Conservation (phyloP, 2,113 vertebrate species). For the Parus major region DNA sequence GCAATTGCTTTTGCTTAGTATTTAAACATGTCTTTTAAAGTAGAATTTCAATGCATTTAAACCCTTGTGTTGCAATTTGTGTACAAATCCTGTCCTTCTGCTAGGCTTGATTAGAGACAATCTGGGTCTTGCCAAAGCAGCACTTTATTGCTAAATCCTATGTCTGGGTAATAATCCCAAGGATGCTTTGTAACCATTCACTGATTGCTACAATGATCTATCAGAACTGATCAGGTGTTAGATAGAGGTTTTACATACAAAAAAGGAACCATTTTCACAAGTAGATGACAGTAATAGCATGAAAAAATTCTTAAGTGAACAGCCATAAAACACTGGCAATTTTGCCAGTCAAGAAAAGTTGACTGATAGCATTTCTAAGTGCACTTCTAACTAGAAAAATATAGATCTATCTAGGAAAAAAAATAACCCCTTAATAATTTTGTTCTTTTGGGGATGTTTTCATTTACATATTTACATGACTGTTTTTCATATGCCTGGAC, state of each 20-base stretch:
- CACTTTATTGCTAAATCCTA: not conserved
- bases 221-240: not conserved
- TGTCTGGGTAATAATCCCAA: not conserved
- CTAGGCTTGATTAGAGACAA: not conserved
- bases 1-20: not conserved
- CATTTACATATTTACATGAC: slow-evolving; percentile 14
- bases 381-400: not conserved
- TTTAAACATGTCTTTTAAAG: not conserved
- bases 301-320: not conserved
- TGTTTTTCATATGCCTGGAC: not conserved
- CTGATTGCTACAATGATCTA: not conserved
- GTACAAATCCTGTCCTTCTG: not conserved
- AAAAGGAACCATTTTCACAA: not conserved
- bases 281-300: not conserved
- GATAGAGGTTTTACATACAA: not conserved
- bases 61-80: not conserved
- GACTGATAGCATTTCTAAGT: not conserved
- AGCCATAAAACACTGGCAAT: not conserved
- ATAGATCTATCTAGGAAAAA: not conserved
- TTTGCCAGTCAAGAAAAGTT: not conserved
- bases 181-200: not conserved
- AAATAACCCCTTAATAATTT: not conserved
- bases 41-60: not conserved
- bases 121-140: not conserved
- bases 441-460: not conserved